Percentiles rank a stretch among this genome's conserved stretches.
Evolutionary conservation across 1,140 invertebrate genomes (phyloP).

Genomic region (Pygmarrhopalites habei): DNA sequence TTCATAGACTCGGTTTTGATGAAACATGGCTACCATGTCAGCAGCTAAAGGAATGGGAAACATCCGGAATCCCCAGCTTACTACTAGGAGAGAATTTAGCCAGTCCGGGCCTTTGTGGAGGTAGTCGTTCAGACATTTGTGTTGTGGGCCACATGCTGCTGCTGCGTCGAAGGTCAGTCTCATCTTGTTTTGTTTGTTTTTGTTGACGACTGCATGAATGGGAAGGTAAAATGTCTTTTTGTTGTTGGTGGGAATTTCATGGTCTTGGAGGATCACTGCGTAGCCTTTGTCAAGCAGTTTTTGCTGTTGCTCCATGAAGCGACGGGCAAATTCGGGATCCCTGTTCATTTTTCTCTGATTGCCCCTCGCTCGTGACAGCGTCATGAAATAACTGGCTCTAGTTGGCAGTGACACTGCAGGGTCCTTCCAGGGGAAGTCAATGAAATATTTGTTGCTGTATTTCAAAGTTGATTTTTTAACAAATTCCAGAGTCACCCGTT

Average conservation of each 20-base stretch:
- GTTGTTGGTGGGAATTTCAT: neutral
- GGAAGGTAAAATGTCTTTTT: slow-evolving; percentile 9
- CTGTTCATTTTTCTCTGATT: slow-evolving; percentile 1
- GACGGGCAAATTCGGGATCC: slow-evolving; percentile 8
- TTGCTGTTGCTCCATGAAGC: slow-evolving; percentile 8
- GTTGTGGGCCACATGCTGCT: neutral
- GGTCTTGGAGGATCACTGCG: neutral
- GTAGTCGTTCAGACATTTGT: slow-evolving; percentile 17
- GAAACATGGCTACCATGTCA: slow-evolving; percentile 30
- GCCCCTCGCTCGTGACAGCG: neutral
- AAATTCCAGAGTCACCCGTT: too few species aligned
- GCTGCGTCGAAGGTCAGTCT: slow-evolving; percentile 19
- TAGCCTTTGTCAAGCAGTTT: slow-evolving; percentile 25
- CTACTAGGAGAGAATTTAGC: slow-evolving; percentile 6
- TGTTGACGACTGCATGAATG: slow-evolving; percentile 16
- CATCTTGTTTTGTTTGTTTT: slow-evolving; percentile 17
- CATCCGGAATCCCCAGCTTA: slow-evolving; percentile 20
- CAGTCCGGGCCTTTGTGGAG: slow-evolving; percentile 21
- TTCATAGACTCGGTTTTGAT: too few species aligned
- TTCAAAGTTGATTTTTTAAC: too few species aligned
- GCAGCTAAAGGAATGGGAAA: slow-evolving; percentile 15
- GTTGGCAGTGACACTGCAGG: too few species aligned
- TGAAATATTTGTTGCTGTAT: too few species aligned
- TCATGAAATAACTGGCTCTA: too few species aligned
- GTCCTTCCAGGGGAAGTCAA: too few species aligned